Evolutionary conservation across 2,113 vertebrate genomes (phyloP), one percentile per base, ranked within the genome.

Genomic region (Synodontis membranacea): DNA sequence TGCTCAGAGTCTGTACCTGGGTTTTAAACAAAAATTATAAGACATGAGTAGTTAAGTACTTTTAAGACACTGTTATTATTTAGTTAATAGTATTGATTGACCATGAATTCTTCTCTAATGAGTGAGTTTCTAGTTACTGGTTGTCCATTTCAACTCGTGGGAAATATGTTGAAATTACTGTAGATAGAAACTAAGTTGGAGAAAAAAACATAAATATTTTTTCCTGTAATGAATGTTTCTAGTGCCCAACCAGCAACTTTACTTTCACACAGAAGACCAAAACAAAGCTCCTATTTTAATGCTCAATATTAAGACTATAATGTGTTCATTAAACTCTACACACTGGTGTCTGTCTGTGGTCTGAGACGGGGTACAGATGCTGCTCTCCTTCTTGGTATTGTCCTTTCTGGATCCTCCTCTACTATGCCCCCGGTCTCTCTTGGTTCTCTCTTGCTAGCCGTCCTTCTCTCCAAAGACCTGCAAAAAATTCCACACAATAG

Each of bases 281-380:
- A 7, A 84, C 46, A 6, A 5, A 52, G 81, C 19, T 46, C 5
- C 10, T 6, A 52, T 60, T 54, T 23, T 42, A 72, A 72, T 42
- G 68, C 7, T 42, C 19, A 72, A 72, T 72, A 72, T 72, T 46
- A 28, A 74, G 42, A 11, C 39, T 11, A 37, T 5, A 17, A 34
- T 17, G 14, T 48, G 14, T 42, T 19, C 10, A 11, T 4, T 48
- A 52, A 52, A 19, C 0, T 48, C 34, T 74, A 92, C 96, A 93
- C 86, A 97, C 97, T 86, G 81, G 83, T 58, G 12, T 93, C 82
- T 74, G 83, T 70, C 34, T 87, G 91, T 0, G 88, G 42, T 31
- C 87, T 84, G 10, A 82, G 88, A 88, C 86, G 93, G 0, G 93
- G 92, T 64, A 92, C 80, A 0, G 94, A 94, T 4, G 92, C 74